Evolutionary conservation across 2,113 vertebrate species (phyloP), one percentile per base, ranked within the genome.

Genomic region (Eolophus roseicapilla): DNA sequence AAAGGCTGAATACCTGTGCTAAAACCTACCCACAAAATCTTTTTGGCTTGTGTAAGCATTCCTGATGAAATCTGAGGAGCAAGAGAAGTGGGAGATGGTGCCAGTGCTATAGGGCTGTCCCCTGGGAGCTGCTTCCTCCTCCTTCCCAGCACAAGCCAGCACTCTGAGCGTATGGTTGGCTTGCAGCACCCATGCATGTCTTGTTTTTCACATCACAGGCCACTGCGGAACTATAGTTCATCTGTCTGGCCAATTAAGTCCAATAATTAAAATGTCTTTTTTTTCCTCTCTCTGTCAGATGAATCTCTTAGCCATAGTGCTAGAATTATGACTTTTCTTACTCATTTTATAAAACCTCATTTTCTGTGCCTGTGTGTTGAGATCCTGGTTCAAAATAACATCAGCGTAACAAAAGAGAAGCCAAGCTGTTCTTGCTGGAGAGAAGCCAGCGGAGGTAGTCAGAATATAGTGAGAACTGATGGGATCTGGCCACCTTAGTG

Each of bases 131-230:
- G 25, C 18, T 68, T 53, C 67, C 39, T 50, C 17, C 39, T 55
- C 14, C 29, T 88, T n/a, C 10, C 65, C 1, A 0, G 39, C 24
- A 43, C 29, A 31, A 73, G 59, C 8, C 3, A 2, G 35, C n/a
- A 27, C 37, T 52, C 25, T 37, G 75, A 57, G 67, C 23, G 52
- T n/a, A 33, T 4, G 33, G 7, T 6, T 57, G 16, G 41, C 35
- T 52, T 10, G 2, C 6, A 7, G 28, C 43, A 55, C 41, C 9
- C 44, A 25, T 1, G 0, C 0, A 2, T 27, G 29, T 59, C n/a
- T 85, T 13, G 21, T 41, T 60, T 81, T 55, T 27, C 24, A 47
- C 9, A 44, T 73, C 71, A 28, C 44, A 47, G 37, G 8, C 18
- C 85, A n/a, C 41, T 31, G 28, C 33, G 57, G 53, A 50, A 62